phyloP scores from a whole-genome alignment of 2,888 invertebrate genomes.

The Caenorhabditis sp. region DNA sequence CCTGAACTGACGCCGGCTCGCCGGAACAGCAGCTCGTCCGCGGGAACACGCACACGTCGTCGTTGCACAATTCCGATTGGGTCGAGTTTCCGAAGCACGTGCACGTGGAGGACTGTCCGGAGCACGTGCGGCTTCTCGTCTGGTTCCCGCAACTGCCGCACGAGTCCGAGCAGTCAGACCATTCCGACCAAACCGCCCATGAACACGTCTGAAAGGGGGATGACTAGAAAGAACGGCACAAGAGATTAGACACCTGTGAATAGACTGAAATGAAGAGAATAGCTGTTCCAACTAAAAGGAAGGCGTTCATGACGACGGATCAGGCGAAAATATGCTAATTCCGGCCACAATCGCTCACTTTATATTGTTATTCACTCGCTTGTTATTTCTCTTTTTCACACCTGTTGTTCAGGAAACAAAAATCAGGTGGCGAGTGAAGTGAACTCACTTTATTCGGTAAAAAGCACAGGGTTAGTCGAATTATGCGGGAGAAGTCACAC shows the following conservation, averaged over 20 bases:
- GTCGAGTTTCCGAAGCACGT: constrained; percentile 34
- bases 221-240: neutral
- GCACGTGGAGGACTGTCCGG: constrained; percentile 4
- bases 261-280: too few relatives aligned
- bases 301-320: too few relatives aligned
- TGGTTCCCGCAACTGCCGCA: constrained; percentile 42
- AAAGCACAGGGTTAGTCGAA: constrained; percentile 27
- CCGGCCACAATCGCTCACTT: too few relatives aligned
- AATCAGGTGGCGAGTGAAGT: constrained; percentile 1
- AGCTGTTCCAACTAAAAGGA: too few relatives aligned
- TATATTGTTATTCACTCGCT: neutral
- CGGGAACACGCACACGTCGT: constrained; percentile 35
- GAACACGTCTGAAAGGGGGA: constrained; percentile 24
- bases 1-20: constrained; percentile 21
- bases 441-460: constrained; percentile 35
- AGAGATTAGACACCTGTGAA: neutral
- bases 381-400: neutral
- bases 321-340: neutral
- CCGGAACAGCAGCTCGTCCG: constrained; percentile 27
- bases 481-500: constrained; percentile 32
- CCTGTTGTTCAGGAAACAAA: neutral
- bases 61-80: constrained; percentile 2
- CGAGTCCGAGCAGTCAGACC: constrained; percentile 19
- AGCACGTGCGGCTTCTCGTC: constrained; percentile 16
- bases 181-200: constrained; percentile 29